A percentile compares a stretch with the other conserved stretches of the same genome.
These are phyloP conservation scores for Notodonta ziczac DNA, from an alignment of 2,888 invertebrate genomes.

Conservation along the genomic window DNA sequence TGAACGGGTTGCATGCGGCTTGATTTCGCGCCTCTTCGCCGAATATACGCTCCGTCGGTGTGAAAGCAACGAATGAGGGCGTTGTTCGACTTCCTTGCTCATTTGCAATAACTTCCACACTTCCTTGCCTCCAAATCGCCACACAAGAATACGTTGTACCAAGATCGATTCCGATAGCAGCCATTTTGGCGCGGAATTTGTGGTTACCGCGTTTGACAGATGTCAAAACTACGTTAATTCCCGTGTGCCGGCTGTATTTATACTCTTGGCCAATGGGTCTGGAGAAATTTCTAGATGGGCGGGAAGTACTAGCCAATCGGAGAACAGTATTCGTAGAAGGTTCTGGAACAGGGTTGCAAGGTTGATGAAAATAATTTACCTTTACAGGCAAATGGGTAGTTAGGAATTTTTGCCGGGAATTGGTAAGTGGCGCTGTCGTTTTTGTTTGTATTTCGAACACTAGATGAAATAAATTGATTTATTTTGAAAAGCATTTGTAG, in stretches of 20 bases:
- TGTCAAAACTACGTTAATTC: slow-evolving; percentile 36
- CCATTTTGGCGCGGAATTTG: slow-evolving; percentile 46
- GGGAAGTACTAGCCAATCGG: slow-evolving; percentile 54
- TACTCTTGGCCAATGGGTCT: slow-evolving; percentile 55
- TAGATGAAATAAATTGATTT: no score
- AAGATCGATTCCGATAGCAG: slow-evolving; percentile 69
- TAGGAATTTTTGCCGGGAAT: no score
- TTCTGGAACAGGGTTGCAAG: slow-evolving; percentile 61
- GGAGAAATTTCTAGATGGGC: slow-evolving; percentile 55
- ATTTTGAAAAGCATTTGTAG: no score
- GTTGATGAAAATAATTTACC: slow-evolving; percentile 11
- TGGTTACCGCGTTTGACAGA: background rate
- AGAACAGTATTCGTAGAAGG: slow-evolving; percentile 35
- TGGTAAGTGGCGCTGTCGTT: no score
- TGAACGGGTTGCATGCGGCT: slow-evolving; percentile 56
- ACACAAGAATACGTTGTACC: slow-evolving; percentile 68
- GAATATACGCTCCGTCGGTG: slow-evolving; percentile 54
- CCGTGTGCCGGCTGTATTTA: slow-evolving; percentile 52
- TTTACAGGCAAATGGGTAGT: no score
- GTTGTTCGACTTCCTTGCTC: slow-evolving; percentile 64
- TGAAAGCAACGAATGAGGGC: slow-evolving; percentile 69
- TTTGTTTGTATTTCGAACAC: no score
- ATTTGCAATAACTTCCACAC: slow-evolving; percentile 65
- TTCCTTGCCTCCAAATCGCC: slow-evolving; percentile 63
- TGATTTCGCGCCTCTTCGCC: slow-evolving; percentile 69